A percentile compares a stretch with the other conserved stretches of the same genome.
These are phyloP conservation scores for Psittacula echo DNA, from an alignment of 2,797 vertebrate genomes.

Conservation along the genomic window DNA sequence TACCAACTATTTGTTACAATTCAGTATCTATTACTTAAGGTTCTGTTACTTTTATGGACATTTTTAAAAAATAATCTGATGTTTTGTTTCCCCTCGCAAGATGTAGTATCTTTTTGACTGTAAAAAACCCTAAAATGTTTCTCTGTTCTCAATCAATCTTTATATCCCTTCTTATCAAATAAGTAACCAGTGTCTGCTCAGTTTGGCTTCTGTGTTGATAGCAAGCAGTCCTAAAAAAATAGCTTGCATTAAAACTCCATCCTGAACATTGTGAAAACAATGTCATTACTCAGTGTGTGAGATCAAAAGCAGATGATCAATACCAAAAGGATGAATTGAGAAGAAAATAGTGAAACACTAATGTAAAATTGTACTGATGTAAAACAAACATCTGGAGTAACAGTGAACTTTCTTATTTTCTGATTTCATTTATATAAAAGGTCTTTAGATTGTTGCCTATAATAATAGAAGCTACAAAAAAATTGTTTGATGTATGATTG, in stretches of 20 bases:
- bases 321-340: constrained; percentile 9
- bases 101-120: neutral
- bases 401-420: neutral
- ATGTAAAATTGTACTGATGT: neutral
- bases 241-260: neutral
- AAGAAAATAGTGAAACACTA: constrained; percentile 14
- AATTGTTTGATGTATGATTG: neutral
- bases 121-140: neutral
- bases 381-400: neutral
- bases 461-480: neutral
- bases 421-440: neutral
- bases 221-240: neutral
- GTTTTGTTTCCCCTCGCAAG: neutral
- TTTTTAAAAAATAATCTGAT: neutral
- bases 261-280: neutral
- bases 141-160: neutral
- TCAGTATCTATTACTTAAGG: neutral
- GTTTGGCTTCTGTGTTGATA: neutral
- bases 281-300: neutral
- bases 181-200: neutral
- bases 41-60: neutral
- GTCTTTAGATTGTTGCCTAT: neutral
- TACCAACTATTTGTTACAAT: neutral
- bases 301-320: constrained; percentile 21
- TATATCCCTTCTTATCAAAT: neutral